Percentiles rank a stretch among this genome's conserved stretches.
Conservation (phyloP, 2,797 vertebrate genomes). For the Alectoris magna region DNA sequence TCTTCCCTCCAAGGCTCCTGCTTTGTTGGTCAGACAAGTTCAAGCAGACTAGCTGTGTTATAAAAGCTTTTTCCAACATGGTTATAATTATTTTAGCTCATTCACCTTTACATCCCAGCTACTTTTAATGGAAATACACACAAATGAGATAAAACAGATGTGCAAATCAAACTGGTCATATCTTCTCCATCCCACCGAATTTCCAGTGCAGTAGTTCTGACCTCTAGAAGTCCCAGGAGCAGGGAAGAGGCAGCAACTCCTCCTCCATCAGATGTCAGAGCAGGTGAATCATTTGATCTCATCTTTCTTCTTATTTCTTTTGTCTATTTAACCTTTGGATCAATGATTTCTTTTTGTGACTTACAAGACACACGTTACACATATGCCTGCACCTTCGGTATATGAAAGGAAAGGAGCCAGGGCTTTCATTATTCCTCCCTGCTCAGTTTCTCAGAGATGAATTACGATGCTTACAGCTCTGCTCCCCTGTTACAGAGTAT, state of each 20-base stretch:
- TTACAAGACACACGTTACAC: neutral
- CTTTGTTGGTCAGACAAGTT: neutral
- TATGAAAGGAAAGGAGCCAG: neutral
- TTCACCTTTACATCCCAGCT: neutral
- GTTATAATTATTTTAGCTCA: neutral
- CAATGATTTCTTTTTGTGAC: neutral
- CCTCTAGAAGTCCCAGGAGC: rapidly evolving
- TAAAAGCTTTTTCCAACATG: neutral
- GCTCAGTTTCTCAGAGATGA: neutral
- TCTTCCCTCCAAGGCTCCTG: neutral
- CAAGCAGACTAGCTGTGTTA: neutral
- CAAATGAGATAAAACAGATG: neutral
- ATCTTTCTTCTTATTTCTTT: neutral
- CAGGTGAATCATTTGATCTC: neutral
- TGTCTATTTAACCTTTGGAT: neutral
- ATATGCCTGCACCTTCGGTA: neutral
- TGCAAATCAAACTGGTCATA: neutral
- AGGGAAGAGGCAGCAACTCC: neutral
- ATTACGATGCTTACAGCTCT: neutral
- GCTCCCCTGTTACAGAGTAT: neutral
- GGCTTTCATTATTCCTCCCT: neutral
- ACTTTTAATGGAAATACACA: neutral
- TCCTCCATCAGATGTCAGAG: neutral
- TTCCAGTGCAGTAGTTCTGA: too few relatives aligned
- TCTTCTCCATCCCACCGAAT: neutral